Evolutionary conservation across 2,888 invertebrate species (phyloP).

Genomic region (Fabriciana adippe): DNA sequence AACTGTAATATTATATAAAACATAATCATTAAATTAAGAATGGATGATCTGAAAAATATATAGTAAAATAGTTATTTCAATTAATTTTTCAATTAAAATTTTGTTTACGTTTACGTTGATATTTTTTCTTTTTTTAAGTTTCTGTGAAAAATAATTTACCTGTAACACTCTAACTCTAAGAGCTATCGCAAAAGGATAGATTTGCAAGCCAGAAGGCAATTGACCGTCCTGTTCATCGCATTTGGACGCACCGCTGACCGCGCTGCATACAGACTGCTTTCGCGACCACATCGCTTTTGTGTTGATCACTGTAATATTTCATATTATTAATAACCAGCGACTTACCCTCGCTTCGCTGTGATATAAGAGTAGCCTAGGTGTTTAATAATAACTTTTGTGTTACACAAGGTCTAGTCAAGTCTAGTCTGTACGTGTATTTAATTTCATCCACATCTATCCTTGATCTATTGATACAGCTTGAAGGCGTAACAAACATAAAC

Average conservation of each 20-base stretch:
- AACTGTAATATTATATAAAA: no score
- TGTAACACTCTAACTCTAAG: slow-evolving; percentile 72
- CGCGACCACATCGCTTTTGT: slow-evolving; percentile 75
- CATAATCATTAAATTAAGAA: no score
- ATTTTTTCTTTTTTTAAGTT: slow-evolving; percentile 1
- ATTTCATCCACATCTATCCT: no score
- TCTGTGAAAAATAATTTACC: slow-evolving; percentile 47
- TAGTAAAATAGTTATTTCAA: no score
- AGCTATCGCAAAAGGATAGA: slow-evolving; percentile 76
- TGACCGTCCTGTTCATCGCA: slow-evolving; percentile 60
- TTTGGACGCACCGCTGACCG: slow-evolving; percentile 67
- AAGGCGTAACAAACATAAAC: no score
- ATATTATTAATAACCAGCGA: not conserved
- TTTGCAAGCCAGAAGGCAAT: slow-evolving; percentile 50
- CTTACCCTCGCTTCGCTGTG: not conserved
- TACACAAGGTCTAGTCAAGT: no score
- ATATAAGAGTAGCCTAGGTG: no score
- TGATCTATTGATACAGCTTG: no score
- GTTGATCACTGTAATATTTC: slow-evolving; percentile 28
- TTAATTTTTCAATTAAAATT: no score
- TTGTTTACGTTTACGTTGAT: not conserved
- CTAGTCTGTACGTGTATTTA: no score
- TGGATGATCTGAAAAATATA: no score
- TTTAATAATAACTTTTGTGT: no score
- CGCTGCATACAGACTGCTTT: slow-evolving; percentile 76